phyloP scores from a whole-genome alignment of 2,113 vertebrate species.

The Bucco capensis region DNA sequence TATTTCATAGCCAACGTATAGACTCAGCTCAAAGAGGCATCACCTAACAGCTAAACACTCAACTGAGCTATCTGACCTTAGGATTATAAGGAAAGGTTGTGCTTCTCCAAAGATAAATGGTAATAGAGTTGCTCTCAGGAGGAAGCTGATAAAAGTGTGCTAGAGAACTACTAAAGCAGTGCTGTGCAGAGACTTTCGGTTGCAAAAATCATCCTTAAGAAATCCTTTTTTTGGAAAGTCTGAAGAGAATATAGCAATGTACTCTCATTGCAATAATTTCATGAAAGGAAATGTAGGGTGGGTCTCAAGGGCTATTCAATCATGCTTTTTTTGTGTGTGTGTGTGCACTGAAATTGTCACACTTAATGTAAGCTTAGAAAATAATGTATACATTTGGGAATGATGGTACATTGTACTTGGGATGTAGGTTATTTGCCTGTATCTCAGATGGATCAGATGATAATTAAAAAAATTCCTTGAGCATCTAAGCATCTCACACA shows the following conservation, averaged over 20 bases:
- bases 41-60: neutral
- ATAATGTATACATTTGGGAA: constrained; percentile 15
- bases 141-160: constrained; percentile 11
- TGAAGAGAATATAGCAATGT: constrained; percentile 1
- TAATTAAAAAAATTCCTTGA: neutral
- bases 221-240: neutral
- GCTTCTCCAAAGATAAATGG: constrained; percentile 11
- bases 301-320: constrained; percentile 39
- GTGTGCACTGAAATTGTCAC: constrained; percentile 18
- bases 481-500: neutral
- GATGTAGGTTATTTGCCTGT: constrained; percentile 38
- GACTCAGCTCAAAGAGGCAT: neutral
- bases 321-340: neutral
- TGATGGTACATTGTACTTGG: neutral
- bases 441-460: neutral
- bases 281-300: constrained; percentile 45
- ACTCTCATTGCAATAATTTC: constrained; percentile 40
- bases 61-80: constrained; percentile 4
- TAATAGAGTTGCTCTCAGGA: constrained; percentile 40
- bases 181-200: constrained; percentile 17
- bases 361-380: constrained; percentile 37
- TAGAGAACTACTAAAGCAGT: constrained; percentile 34
- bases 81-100: constrained; percentile 2
- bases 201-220: constrained; percentile 21
- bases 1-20: neutral